Base-by-base conservation (phyloP, 2,797 vertebrate species). In the Alcedo atthis region DNA sequence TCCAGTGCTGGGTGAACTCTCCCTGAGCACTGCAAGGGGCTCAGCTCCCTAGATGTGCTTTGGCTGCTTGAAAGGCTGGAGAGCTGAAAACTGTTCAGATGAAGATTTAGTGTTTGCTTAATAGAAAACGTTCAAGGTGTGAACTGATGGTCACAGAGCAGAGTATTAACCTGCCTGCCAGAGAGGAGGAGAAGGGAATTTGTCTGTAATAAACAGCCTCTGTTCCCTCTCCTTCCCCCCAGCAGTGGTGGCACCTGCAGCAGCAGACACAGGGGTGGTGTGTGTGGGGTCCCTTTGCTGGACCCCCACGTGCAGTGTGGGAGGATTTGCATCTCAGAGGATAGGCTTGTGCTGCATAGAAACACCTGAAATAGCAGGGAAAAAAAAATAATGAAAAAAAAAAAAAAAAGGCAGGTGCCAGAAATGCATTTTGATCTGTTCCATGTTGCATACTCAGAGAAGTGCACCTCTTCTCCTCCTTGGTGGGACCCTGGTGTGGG, bases 241-340 rank as follows among this genome's bases (percentile, higher is more conserved):
- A 0, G 54, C 54, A 21, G 43, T 1, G 3, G 51, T 7, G 28
- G 21, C 21, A 26, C 25, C 77, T 70, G 73, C 32, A 33, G 63
- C 8, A 15, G 49, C 25, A 48, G 17, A 14, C 2, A 32, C 3
- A 21, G 2, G 25, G 37, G 16, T 3, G 26, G 35, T 9, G 48
- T 12, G 42, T 24, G 9, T 14, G 40, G 0, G 42, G 28, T 8
- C 46, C n/a, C 0, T 21, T 40, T n/a, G 32, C 21, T 6, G 0
- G 13, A 2, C 7, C 24, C 18, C 24, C 10, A 11, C 28, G 30
- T n/a, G 37, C 14, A 25, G 30, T 22, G 53, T 2, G 19, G 16
- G 1, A 20, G 32, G 6, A 2, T 75, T 86, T 71, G 49, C 12
- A 2, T 35, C 49, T 67, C 22, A 6, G 26, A 10, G 26, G 22